Evolutionary conservation across 2,888 invertebrate species (phyloP), one percentile per base, ranked within the genome.

Genomic region (Anarsia innoxiella): DNA sequence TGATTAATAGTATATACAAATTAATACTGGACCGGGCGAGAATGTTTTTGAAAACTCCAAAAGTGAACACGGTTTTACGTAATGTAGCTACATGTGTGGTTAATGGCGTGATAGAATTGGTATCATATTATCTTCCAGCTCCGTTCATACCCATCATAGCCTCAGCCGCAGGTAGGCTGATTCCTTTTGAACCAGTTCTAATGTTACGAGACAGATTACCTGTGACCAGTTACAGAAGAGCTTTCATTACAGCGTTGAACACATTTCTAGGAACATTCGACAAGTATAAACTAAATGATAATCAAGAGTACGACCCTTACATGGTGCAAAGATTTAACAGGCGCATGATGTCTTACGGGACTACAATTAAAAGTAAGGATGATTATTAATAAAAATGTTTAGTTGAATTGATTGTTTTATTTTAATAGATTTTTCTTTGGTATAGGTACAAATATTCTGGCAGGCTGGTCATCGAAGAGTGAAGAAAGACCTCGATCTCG

Each of bases 151-250:
- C 83, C 0, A 43, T 83, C 0, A 63, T 83, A 50, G 78, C 83
- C 0, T 64, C 78, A 6, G 74, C 68, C 3, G 83, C 83, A 0
- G 80, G 82, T 0, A 63, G 75, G 53, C 32, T 82, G 0, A 79
- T 83, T 44, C 83, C 83, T 0, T 83, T 80, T 40, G 83, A 83
- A 37, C 83, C 83, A 19, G 67, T 83, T 0, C 73, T 82, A 0
- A 66, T 68, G 56, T 36, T 83, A 1, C 61, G 66, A 41, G 61
- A 79, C 23, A 69, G 50, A 48, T 76, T 83, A 69, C 83, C 83
- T 1, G 78, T 82, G 0, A 65, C 73, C 0, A 82, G 75, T 31
- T 83, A 83, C 23, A 68, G 79, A 33, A 56, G 82, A 47, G 83
- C 83, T 0, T 63, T 83, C 1, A 64, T 63, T 30, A 70, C 68